Evolutionary conservation across 2,797 vertebrate genomes (phyloP).

Genomic region (Harpagifer antarcticus): DNA sequence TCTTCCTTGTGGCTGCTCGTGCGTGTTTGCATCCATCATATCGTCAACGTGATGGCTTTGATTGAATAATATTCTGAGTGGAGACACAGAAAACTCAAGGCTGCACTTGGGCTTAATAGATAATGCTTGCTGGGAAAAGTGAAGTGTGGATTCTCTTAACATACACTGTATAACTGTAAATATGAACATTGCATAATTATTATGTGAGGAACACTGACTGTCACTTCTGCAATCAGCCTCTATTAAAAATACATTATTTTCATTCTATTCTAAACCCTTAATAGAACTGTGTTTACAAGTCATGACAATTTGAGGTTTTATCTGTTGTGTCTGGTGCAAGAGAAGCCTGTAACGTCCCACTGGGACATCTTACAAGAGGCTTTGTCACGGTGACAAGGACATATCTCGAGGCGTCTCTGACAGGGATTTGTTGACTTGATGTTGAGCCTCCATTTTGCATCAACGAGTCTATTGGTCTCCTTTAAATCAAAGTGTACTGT

Average conservation of each 20-base stretch:
- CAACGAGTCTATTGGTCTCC: slow-evolving; percentile 74
- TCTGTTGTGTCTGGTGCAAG: slow-evolving; percentile 27
- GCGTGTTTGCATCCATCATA: slow-evolving; percentile 69
- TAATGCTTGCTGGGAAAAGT: slow-evolving; percentile 20
- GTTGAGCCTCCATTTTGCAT: slow-evolving; percentile 80
- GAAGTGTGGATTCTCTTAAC: slow-evolving; percentile 29
- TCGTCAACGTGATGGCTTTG: slow-evolving; percentile 71
- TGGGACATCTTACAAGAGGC: slow-evolving; percentile 60
- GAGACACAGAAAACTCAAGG: slow-evolving; percentile 32
- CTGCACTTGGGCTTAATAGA: slow-evolving; percentile 41
- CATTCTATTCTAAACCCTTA: slow-evolving; percentile 23
- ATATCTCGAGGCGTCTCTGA: slow-evolving; percentile 61
- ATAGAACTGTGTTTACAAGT: slow-evolving; percentile 33
- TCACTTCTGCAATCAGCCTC: slow-evolving; percentile 19
- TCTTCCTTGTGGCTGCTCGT: slow-evolving; percentile 69
- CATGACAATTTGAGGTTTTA: slow-evolving; percentile 38
- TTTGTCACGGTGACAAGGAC: slow-evolving; percentile 77
- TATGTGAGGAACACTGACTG: slow-evolving; percentile 24
- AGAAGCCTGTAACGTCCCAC: slow-evolving; percentile 34
- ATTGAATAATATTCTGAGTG: slow-evolving; percentile 66
- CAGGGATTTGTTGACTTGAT: slow-evolving; percentile 81
- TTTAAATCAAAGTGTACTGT: slow-evolving; percentile 79
- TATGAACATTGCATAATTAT: slow-evolving; percentile 29
- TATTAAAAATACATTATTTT: slow-evolving; percentile 27
- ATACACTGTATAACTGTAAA: slow-evolving; percentile 19